Evolutionary conservation across 2,888 invertebrate genomes (phyloP).

Genomic region (Elgonia sp.): DNA sequence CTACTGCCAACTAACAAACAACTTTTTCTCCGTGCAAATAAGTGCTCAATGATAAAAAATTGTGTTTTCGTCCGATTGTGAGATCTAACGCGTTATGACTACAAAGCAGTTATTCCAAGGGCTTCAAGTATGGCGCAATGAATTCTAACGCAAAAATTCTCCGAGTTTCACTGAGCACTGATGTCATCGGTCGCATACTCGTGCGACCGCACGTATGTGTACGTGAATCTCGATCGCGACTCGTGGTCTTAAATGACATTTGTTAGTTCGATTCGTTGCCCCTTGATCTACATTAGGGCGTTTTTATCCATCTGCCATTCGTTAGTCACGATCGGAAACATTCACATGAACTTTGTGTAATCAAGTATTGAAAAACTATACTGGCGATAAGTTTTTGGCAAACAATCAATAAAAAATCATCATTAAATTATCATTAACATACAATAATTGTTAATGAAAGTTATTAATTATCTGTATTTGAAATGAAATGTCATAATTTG

Average conservation of each 20-base stretch:
- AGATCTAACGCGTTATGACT: conserved; percentile 42
- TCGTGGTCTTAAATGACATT: conserved; percentile 65
- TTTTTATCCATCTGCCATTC: conserved; percentile 36
- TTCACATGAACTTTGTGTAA: conserved; percentile 84
- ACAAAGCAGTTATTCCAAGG: conserved; percentile 60
- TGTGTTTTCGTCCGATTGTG: conserved; percentile 10
- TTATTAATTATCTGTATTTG: too few species aligned
- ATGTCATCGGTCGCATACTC: conserved; percentile 53
- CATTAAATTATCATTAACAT: not conserved
- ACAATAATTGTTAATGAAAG: not conserved
- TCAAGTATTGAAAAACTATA: conserved; percentile 85
- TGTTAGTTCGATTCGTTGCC: conserved; percentile 59
- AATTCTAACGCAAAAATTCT: conserved; percentile 66
- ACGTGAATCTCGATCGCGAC: conserved; percentile 42
- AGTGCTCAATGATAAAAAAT: not conserved
- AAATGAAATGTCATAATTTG: too few species aligned
- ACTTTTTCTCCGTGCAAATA: not conserved
- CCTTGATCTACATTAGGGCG: conserved; percentile 54
- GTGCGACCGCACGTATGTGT: not conserved
- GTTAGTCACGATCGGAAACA: conserved; percentile 35
- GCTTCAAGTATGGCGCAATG: conserved; percentile 61
- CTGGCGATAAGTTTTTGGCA: not conserved
- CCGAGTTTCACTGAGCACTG: conserved; percentile 60
- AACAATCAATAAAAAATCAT: not conserved
- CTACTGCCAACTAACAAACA: too few species aligned